A percentile compares a stretch with the other conserved stretches of the same genome.
Evolutionary conservation across 2,888 invertebrate species (phyloP).

Genomic region (Pachycephus smyrnensis): DNA sequence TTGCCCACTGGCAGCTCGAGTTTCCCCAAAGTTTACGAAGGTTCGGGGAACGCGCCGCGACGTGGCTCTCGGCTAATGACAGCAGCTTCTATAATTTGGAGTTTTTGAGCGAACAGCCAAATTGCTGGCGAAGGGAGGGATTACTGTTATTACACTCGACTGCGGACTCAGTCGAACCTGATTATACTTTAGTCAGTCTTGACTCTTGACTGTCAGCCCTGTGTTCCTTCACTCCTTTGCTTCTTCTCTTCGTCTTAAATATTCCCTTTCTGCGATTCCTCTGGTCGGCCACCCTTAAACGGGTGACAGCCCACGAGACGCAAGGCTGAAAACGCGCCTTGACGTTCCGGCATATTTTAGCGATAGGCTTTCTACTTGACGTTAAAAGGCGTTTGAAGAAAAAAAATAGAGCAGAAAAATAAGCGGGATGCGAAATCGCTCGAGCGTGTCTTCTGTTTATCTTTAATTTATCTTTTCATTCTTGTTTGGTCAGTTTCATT

Average conservation of each 20-base stretch:
- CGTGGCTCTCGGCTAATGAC: constrained; percentile 57
- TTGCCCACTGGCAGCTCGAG: constrained; percentile 21
- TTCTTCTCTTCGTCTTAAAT: constrained; percentile 13
- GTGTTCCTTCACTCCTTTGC: constrained; percentile 37
- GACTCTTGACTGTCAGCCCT: constrained; percentile 56
- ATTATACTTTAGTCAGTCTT: constrained; percentile 64
- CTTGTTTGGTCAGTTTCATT: not conserved
- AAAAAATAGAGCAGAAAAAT: not conserved
- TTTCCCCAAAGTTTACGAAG: constrained; percentile 44
- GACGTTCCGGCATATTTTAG: not conserved
- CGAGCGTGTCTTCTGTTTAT: not conserved
- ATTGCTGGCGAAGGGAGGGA: constrained; percentile 63
- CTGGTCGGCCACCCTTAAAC: constrained; percentile 4
- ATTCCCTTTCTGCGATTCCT: constrained; percentile 19
- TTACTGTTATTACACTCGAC: constrained; percentile 66
- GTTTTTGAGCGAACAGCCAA: constrained; percentile 65
- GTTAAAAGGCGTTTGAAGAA: not conserved
- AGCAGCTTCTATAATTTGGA: constrained; percentile 66
- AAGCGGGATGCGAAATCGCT: not conserved
- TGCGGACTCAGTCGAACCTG: constrained; percentile 61
- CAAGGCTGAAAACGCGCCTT: not conserved
- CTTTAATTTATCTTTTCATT: not conserved
- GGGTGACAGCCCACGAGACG: constrained; percentile 1
- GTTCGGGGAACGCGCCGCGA: constrained; percentile 44
- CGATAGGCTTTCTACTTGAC: not conserved